Evolutionary conservation across 2,888 invertebrate genomes (phyloP), one percentile per base, ranked within the genome.

Genomic region (Philereme vetulata): DNA sequence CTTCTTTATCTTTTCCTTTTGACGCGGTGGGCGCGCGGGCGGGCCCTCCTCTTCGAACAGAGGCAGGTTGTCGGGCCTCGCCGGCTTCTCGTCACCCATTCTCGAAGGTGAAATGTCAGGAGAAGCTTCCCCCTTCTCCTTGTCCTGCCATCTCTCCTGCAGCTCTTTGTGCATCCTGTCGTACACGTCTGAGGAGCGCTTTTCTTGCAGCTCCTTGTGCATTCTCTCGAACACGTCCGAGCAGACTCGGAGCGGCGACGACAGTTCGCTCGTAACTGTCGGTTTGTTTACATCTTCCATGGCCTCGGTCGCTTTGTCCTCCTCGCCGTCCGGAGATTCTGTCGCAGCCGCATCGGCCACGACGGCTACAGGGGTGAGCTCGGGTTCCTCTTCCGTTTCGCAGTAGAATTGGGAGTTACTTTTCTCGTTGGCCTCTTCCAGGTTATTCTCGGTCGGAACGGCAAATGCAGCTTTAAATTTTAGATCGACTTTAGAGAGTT

Each of bases 401-500:
- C 86, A 87, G 72, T 90, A 90, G 68, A 92, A 90, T 51, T 89
- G 86, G 10, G 93, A 86, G 67, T 69, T 77, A 56, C 82, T 77
- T 50, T 77, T 81, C 60, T 88, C 86, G 54, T 75, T 75, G 7
- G 56, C 68, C 62, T 87, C 88, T 38, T 86, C 85, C 44, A 78
- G 69, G 64, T 78, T 82, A 72, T 86, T 92, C 55, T 93, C 93
- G 65, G 89, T 80, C 49, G 92, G 85, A 11, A 81, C 85, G 36
- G 86, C 78, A 85, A 94, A 94, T 49, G 94, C 95, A 74, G 94
- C 95, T 81, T 95, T 95, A 64, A 95, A 88, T 83, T 95, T 96
- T 75, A 95, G 90, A 81, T 96, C 96, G 70, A 96, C 96, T 86
- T 94, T 95, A 65, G 96, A 96, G 72, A 97, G 93, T 86, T 96